Evolutionary conservation across 2,113 vertebrate genomes (phyloP), one percentile per base, ranked within the genome.

Genomic region (Lepidothrix coronata): DNA sequence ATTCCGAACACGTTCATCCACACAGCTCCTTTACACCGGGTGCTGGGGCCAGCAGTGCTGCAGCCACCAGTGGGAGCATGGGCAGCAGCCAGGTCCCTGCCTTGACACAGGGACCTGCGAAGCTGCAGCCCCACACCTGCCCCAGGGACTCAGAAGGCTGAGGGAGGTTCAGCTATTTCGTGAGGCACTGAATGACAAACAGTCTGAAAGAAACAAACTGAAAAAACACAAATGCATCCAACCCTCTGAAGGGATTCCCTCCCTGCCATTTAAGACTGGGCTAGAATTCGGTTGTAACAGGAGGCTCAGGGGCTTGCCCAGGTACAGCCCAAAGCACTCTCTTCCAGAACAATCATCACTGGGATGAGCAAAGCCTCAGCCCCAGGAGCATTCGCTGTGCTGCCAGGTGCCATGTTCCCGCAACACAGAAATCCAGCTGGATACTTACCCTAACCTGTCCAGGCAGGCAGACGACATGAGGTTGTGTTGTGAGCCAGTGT

Each of bases 401-500:
- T 87, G 48, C 27, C 28, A 8, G 33, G 23, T 43, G 37, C 73
- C 77, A 16, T 1, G 1, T 23, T 68, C 58, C 82, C 27, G 12
- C 43, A 24, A 11, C 37, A 27, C n/a, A 77, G 49, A 49, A 59
- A n/a, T 23, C 46, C 68, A 71, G 35, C 13, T 33, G 30, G 63
- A 67, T 89, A 91, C 95, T 98, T 96, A 98, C 99, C 99, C 98
- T 24, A 98, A 94, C 95, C 98, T 98, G 79, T 99, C 98, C 91
- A 98, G 96, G 84, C 98, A 99, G n/a, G 93, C 96, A 8, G 98
- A 98, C 0, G 99, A 98, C 91, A 99, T 98, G 90, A 99, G 96
- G 97, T 98, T 99, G 91, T 98, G 94, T 39, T 96, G 98, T 6
- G 98, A 99, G 87, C 98, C 98, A 0, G 98, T 99, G 96, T 99